Percentiles rank a stretch among this genome's conserved stretches.
Conservation (phyloP, 2,888 invertebrate species). For the Sinelater perroti region DNA sequence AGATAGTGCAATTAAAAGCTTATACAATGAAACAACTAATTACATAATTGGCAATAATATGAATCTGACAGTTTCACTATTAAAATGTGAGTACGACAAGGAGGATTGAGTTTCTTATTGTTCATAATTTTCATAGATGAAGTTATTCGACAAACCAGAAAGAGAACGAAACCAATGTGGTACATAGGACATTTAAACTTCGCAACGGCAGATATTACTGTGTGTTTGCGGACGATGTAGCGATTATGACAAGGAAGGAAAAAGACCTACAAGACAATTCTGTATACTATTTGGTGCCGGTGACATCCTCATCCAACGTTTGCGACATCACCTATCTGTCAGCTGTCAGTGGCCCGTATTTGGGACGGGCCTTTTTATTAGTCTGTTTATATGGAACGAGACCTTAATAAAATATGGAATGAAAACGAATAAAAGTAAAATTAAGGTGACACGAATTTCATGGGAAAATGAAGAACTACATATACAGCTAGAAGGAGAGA, state of each 20-base stretch:
- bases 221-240: not conserved
- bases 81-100: constrained; percentile 1
- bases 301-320: no score
- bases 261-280: constrained; percentile 5
- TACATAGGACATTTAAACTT: constrained; percentile 1
- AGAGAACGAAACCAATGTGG: constrained; percentile 1
- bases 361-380: no score
- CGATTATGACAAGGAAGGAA: not conserved
- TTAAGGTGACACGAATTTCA: no score
- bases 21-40: not conserved
- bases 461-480: no score
- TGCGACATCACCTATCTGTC: no score
- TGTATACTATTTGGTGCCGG: no score
- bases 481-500: no score
- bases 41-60: constrained; percentile 2
- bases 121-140: not conserved
- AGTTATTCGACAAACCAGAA: not conserved
- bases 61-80: not conserved
- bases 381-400: no score
- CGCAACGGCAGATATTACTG: not conserved
- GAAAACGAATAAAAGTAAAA: no score
- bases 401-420: no score
- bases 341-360: no score
- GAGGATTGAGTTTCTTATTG: not conserved
- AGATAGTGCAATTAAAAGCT: not conserved